Evolutionary conservation across 1,140 invertebrate species (phyloP).

Genomic region (Bombus confusus): DNA sequence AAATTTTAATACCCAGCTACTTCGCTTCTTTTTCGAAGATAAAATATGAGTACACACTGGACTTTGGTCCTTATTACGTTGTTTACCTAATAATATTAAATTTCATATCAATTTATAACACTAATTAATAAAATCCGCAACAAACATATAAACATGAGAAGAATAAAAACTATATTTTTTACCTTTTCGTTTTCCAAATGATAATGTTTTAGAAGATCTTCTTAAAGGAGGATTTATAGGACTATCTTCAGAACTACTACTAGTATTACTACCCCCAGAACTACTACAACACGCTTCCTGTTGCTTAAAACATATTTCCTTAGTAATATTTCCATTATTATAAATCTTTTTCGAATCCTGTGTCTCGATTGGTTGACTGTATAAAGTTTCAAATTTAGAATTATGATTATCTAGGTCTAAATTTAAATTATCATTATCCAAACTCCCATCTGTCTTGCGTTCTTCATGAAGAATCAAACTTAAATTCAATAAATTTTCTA

Average conservation of each 20-base stretch:
- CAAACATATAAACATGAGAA: neutral
- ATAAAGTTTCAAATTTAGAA: slow-evolving; percentile 80
- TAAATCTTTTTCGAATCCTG: slow-evolving; percentile 76
- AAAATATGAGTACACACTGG: slow-evolving; percentile 79
- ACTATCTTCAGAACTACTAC: slow-evolving; percentile 80
- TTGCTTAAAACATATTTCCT: slow-evolving; percentile 60
- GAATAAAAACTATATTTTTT: neutral
- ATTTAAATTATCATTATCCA: slow-evolving; percentile 76
- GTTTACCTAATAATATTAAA: slow-evolving; percentile 72
- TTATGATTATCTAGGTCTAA: slow-evolving; percentile 80
- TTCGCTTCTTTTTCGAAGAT: slow-evolving; percentile 83
- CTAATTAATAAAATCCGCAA: neutral
- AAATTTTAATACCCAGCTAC: slow-evolving; percentile 86
- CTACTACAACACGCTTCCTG: slow-evolving; percentile 73
- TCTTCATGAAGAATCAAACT: slow-evolving; percentile 70
- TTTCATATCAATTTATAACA: slow-evolving; percentile 2
- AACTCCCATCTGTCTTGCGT: slow-evolving; percentile 72
- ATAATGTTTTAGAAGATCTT: slow-evolving; percentile 80
- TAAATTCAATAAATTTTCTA: slow-evolving; percentile 66
- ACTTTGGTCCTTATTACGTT: slow-evolving; percentile 79
- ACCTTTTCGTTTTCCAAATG: slow-evolving; percentile 80
- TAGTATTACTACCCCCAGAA: slow-evolving; percentile 78
- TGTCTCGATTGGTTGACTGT: slow-evolving; percentile 78
- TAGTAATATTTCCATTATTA: slow-evolving; percentile 76
- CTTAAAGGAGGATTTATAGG: slow-evolving; percentile 77